These are phyloP conservation scores for Drosophila repletoides DNA, from an alignment of 1,140 invertebrate species.

Conservation along the genomic window DNA sequence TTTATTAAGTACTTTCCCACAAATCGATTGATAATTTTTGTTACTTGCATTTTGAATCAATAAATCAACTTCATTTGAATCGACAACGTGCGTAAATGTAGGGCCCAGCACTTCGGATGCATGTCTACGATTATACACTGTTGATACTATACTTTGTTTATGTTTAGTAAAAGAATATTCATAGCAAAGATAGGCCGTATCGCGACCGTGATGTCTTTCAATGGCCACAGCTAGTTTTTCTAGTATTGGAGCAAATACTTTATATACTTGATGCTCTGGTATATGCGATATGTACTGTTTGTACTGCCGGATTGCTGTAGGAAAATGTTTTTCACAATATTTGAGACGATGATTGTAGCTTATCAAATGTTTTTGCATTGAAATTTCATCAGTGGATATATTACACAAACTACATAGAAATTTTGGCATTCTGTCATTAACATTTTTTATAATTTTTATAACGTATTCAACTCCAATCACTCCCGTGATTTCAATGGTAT, in stretches of 20 bases:
- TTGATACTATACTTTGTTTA: conserved; percentile 38
- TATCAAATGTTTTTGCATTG: conserved; percentile 70
- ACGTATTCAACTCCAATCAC: conserved; percentile 75
- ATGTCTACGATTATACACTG: conserved; percentile 58
- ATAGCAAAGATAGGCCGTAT: conserved; percentile 55
- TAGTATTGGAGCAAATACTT: conserved; percentile 60
- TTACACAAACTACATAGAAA: conserved; percentile 65
- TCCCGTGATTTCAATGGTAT: conserved; percentile 41
- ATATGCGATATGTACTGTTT: conserved; percentile 52
- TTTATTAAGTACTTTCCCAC: neutral
- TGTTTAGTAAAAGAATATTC: conserved; percentile 55
- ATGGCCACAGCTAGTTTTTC: conserved; percentile 62
- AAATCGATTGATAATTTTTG: neutral
- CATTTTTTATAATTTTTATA: conserved; percentile 59
- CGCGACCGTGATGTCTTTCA: conserved; percentile 70
- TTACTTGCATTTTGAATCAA: conserved; percentile 42
- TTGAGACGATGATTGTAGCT: conserved; percentile 69
- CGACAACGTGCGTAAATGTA: conserved; percentile 66
- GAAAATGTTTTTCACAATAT: conserved; percentile 77
- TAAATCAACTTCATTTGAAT: conserved; percentile 56
- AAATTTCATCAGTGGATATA: conserved; percentile 40
- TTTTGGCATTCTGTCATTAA: conserved; percentile 21
- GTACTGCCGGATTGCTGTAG: conserved; percentile 65
- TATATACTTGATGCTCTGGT: conserved; percentile 42
- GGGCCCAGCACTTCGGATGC: conserved; percentile 66